Percentiles rank a stretch among this genome's conserved stretches.
phyloP scores from a whole-genome alignment of 2,888 invertebrate genomes.

The Tetropium fuscum region DNA sequence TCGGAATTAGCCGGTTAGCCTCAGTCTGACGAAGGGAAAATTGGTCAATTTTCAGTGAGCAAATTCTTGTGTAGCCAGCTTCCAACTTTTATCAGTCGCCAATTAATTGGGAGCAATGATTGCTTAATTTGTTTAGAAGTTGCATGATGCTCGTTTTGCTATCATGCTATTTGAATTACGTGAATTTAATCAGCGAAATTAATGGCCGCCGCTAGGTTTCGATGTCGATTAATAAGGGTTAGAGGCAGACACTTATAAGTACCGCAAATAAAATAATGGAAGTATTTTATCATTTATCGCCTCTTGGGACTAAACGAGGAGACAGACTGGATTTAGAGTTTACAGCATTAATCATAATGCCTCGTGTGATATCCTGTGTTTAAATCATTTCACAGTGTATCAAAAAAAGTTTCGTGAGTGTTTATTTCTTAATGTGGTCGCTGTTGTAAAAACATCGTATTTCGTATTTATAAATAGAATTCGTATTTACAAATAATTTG shows the following conservation, averaged over 20 bases:
- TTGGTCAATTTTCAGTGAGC: background rate
- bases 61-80: background rate
- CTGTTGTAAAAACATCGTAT: too few relatives aligned
- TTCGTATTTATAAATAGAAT: too few relatives aligned
- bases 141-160: conserved; percentile 3
- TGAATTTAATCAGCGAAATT: background rate
- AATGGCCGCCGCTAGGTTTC: background rate
- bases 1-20: conserved; percentile 36
- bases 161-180: background rate
- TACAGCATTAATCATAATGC: too few relatives aligned
- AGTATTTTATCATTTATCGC: too few relatives aligned
- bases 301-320: too few relatives aligned
- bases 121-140: background rate
- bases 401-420: too few relatives aligned
- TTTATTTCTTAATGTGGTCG: too few relatives aligned
- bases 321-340: too few relatives aligned
- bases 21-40: background rate
- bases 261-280: background rate
- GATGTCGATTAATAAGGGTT: background rate
- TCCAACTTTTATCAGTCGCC: background rate
- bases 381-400: too few relatives aligned
- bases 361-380: too few relatives aligned
- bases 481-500: too few relatives aligned
- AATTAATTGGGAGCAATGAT: background rate
- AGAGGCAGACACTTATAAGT: background rate